These are phyloP conservation scores for Trichonephila inaurata DNA, from an alignment of 1,140 invertebrate genomes.

Conservation along the genomic window DNA sequence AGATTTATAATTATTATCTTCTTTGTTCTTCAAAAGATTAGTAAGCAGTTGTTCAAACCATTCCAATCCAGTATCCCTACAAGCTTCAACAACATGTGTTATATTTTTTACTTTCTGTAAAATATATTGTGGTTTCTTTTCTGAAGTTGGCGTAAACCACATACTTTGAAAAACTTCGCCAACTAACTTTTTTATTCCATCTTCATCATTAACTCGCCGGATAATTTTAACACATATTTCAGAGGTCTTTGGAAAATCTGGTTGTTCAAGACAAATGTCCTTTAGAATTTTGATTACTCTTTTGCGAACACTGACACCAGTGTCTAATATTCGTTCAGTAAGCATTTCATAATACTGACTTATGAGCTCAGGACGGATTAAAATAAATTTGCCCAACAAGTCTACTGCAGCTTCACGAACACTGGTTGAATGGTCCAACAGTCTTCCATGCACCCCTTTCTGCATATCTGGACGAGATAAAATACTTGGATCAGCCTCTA, in stretches of 20 bases:
- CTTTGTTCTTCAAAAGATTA: slow-evolving; percentile 95
- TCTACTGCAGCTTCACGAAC: slow-evolving; percentile 99
- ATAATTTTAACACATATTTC: slow-evolving; percentile 99
- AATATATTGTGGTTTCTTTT: slow-evolving; percentile 80
- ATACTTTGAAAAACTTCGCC: slow-evolving; percentile 99
- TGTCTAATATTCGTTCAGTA: slow-evolving; percentile 96
- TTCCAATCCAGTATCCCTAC: slow-evolving; percentile 92
- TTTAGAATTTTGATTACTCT: slow-evolving; percentile 99
- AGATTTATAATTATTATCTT: slow-evolving; percentile 73
- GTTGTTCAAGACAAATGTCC: slow-evolving; percentile 98
- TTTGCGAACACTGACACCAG: slow-evolving; percentile 98
- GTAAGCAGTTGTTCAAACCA: slow-evolving; percentile 97
- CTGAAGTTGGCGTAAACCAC: slow-evolving; percentile 97
- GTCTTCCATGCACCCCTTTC: slow-evolving; percentile 95
- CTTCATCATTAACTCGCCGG: slow-evolving; percentile 97
- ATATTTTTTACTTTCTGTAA: slow-evolving; percentile 96
- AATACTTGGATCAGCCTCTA: slow-evolving; percentile 97
- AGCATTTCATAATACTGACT: slow-evolving; percentile 99
- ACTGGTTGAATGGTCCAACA: slow-evolving; percentile 97
- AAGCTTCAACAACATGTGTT: slow-evolving; percentile 96
- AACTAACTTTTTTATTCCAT: slow-evolving; percentile 95
- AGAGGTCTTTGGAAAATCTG: slow-evolving; percentile 96
- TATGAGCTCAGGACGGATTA: slow-evolving; percentile 96
- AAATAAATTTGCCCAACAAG: slow-evolving; percentile 98
- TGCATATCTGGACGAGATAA: slow-evolving; percentile 95